A percentile compares a stretch with the other conserved stretches of the same genome.
Conservation (phyloP, 2,797 vertebrate genomes). For the Silurus aristotelis region DNA sequence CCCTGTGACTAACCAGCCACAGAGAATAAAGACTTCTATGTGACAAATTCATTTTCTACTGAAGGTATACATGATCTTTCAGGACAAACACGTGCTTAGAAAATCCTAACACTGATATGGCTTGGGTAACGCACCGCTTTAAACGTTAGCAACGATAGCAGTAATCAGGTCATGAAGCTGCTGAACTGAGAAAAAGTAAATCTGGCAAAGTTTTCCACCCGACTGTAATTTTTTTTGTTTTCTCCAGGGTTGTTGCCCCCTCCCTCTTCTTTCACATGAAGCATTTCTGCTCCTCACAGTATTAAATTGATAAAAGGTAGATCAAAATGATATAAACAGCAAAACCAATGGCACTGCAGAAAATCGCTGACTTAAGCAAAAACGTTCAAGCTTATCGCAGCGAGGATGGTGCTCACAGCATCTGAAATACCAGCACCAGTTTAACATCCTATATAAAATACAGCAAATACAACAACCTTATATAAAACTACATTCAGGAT, state of each 20-base stretch:
- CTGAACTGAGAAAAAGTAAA: background rate
- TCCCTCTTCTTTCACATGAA: background rate
- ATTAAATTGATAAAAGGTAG: constrained; percentile 40
- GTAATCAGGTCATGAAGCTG: background rate
- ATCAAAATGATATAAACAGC: constrained; percentile 43
- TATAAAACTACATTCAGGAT: background rate
- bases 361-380: constrained; percentile 61
- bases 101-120: background rate
- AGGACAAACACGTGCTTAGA: background rate
- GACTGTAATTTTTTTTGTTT: background rate
- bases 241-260: background rate
- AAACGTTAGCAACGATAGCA: background rate
- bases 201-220: background rate
- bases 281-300: constrained; percentile 26
- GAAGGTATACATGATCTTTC: background rate
- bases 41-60: constrained; percentile 5
- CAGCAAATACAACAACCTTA: constrained; percentile 50
- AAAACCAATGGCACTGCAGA: constrained; percentile 46
- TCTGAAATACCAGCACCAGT: constrained; percentile 65
- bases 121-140: background rate
- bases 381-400: constrained; percentile 54
- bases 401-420: constrained; percentile 50
- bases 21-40: constrained; percentile 15
- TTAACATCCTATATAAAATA: constrained; percentile 64
- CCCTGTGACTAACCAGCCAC: background rate